Evolutionary conservation across 35 echinoderm and acorn worm genomes (phyloP).

Genomic region (Strongylocentrotus purpuratus): DNA sequence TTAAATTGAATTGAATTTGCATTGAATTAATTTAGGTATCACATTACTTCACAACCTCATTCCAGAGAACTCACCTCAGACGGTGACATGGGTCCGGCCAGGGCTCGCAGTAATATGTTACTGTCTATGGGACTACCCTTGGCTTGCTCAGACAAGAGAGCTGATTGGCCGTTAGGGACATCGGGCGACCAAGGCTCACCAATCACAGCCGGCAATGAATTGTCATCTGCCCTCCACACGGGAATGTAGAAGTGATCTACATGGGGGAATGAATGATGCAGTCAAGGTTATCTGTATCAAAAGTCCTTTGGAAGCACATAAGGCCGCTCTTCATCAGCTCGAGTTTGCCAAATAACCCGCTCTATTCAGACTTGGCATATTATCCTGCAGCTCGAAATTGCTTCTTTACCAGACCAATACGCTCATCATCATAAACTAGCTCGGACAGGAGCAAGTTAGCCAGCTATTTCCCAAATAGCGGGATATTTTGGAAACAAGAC

Average conservation of each 20-base stretch:
- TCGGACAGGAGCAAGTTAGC: too few relatives aligned
- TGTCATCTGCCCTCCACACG: slow-evolving; percentile 74
- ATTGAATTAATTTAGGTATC: too few relatives aligned
- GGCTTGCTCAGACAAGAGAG: slow-evolving; percentile 34
- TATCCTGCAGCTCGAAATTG: too few relatives aligned
- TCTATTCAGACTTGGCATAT: too few relatives aligned
- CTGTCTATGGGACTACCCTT: slow-evolving; percentile 71
- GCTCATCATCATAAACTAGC: too few relatives aligned
- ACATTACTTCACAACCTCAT: background rate
- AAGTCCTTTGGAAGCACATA: too few relatives aligned
- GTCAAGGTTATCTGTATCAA: background rate
- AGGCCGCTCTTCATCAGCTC: too few relatives aligned
- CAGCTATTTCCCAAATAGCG: too few relatives aligned
- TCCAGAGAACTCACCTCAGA: slow-evolving; percentile 62
- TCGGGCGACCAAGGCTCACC: slow-evolving; percentile 93
- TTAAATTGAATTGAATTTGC: too few relatives aligned
- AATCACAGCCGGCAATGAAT: slow-evolving; percentile 73
- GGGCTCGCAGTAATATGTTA: slow-evolving; percentile 60
- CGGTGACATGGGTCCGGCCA: slow-evolving; percentile 90
- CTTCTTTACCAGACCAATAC: too few relatives aligned
- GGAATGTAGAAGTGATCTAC: slow-evolving; percentile 82
- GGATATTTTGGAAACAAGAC: too few relatives aligned
- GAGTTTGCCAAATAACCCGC: too few relatives aligned
- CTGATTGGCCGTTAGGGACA: slow-evolving; percentile 47
- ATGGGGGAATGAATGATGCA: background rate